Evolutionary conservation across 2,888 invertebrate genomes (phyloP).

Genomic region (Drosophila suboccidentalis): DNA sequence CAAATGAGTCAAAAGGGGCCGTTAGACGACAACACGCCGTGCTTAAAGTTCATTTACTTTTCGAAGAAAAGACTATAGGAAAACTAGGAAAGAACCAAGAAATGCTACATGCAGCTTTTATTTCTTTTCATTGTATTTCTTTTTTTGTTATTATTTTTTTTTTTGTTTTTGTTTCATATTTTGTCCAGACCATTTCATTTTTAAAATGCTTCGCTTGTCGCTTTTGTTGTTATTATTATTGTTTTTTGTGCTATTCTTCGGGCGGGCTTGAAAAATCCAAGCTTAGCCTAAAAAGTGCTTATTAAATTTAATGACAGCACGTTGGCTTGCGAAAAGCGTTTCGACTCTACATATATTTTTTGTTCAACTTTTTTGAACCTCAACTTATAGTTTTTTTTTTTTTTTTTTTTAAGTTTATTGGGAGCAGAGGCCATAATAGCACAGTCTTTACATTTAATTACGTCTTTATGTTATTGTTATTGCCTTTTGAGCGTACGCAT

Average conservation of each 20-base stretch:
- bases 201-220: conserved; percentile 48
- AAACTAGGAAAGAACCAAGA: conserved; percentile 48
- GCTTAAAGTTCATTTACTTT: conserved; percentile 75
- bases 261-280: conserved; percentile 66
- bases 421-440: conserved; percentile 70
- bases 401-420: conserved; percentile 51
- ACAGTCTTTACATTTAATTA: conserved; percentile 74
- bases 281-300: conserved; percentile 81
- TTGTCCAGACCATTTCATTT: conserved; percentile 68
- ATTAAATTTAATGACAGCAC: conserved; percentile 83
- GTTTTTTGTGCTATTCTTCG: conserved; percentile 50
- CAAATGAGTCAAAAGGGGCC: conserved; percentile 26
- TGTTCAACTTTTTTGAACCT: conserved; percentile 37
- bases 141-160: conserved; percentile 21
- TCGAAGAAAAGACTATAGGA: conserved; percentile 61
- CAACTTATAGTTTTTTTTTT: conserved; percentile 48
- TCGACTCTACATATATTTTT: conserved; percentile 43
- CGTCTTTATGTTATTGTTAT: conserved; percentile 34
- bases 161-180: conserved; percentile 54
- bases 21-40: conserved; percentile 55
- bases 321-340: conserved; percentile 79
- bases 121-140: conserved; percentile 34
- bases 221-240: conserved; percentile 27
- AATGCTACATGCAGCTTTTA: conserved; percentile 59
- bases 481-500: conserved; percentile 37